phyloP scores from a whole-genome alignment of 2,113 vertebrate genomes.

The Bubo bubo region DNA sequence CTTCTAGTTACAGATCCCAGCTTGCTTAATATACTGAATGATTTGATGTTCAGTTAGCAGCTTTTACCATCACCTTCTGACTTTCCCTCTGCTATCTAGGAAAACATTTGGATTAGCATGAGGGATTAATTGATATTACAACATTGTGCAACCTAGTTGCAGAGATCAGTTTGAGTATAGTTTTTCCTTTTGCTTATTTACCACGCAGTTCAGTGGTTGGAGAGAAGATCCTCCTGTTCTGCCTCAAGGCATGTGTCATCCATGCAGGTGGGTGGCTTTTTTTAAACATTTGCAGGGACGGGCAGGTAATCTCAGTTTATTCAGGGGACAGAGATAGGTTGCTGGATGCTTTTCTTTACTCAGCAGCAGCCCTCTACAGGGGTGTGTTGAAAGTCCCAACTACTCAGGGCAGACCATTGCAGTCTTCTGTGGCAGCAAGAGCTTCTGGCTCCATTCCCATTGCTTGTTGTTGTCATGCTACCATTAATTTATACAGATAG shows the following conservation, averaged over 20 bases:
- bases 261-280: neutral
- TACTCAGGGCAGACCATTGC: neutral
- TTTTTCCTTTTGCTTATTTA: neutral
- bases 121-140: neutral
- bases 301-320: neutral
- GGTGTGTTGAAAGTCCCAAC: neutral
- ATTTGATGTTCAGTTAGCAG: neutral
- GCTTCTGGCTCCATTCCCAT: neutral
- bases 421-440: neutral
- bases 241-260: neutral
- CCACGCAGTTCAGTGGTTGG: neutral
- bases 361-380: neutral
- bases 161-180: neutral
- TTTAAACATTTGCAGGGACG: neutral
- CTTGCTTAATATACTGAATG: neutral
- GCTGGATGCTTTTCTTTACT: neutral
- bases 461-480: accelerated
- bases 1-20: neutral
- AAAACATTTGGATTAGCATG: neutral
- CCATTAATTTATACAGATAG: neutral
- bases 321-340: neutral
- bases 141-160: neutral
- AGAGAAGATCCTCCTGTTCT: neutral
- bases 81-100: neutral
- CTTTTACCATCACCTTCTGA: neutral